Percentiles rank a stretch among this genome's conserved stretches.
phyloP scores from a whole-genome alignment of 2,888 invertebrate genomes.

The Coelogynopora nodosa region DNA sequence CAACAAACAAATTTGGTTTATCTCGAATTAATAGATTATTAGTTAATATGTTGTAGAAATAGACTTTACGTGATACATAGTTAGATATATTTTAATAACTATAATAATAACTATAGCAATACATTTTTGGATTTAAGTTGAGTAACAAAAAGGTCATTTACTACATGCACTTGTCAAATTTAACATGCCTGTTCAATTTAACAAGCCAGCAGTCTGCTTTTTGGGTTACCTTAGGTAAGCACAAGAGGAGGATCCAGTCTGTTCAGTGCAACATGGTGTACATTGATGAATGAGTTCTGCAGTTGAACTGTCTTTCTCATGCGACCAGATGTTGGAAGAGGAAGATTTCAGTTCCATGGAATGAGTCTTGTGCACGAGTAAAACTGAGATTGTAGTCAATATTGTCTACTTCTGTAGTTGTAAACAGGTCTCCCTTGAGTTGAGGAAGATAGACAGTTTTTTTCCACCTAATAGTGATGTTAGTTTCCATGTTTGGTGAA shows the following conservation, averaged over 20 bases:
- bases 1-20: neutral
- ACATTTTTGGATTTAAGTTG: neutral
- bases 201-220: neutral
- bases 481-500: neutral
- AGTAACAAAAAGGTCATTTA: neutral
- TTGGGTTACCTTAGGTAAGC: neutral
- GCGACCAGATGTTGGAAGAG: neutral
- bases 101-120: neutral
- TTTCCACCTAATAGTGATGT: too few relatives aligned
- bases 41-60: neutral
- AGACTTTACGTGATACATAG: neutral
- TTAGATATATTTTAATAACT: neutral
- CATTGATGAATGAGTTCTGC: neutral
- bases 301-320: neutral
- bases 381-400: neutral
- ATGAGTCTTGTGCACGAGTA: neutral
- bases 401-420: neutral
- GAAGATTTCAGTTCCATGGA: neutral
- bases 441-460: neutral
- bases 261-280: neutral
- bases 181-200: neutral
- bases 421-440: neutral
- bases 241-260: neutral
- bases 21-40: neutral
- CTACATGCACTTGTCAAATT: neutral